phyloP scores from a whole-genome alignment of 2,797 vertebrate genomes.

The Malacoraja senta region DNA sequence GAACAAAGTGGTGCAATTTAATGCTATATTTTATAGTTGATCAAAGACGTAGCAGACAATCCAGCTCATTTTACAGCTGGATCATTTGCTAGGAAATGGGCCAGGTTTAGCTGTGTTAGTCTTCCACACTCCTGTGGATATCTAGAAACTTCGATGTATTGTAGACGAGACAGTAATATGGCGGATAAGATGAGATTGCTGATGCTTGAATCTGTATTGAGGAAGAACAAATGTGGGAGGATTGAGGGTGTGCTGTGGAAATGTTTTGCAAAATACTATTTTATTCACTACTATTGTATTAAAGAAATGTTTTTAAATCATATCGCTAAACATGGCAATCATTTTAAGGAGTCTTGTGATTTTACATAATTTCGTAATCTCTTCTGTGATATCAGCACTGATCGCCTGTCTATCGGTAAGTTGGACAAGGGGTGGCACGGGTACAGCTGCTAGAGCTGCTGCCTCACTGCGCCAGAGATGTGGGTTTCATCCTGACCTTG shows the following conservation, averaged over 20 bases:
- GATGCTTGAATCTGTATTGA: not conserved
- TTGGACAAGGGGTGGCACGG: not conserved
- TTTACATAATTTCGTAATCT: not conserved
- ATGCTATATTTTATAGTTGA: not conserved
- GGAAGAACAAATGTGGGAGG: not conserved
- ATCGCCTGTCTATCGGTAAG: not conserved
- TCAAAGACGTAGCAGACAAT: not conserved
- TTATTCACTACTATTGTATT: not conserved
- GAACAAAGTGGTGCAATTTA: not conserved
- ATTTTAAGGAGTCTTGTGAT: not conserved
- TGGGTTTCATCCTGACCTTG: no score
- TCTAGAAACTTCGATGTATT: no score
- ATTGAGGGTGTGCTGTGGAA: not conserved
- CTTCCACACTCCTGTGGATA: not conserved
- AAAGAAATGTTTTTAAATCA: not conserved
- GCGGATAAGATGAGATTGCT: not conserved
- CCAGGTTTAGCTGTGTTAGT: not conserved
- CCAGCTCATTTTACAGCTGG: not conserved
- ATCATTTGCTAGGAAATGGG: not conserved
- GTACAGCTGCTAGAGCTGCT: no score
- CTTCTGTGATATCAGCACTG: not conserved
- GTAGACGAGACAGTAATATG: no score
- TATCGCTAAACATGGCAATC: not conserved
- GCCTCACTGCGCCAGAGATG: no score
- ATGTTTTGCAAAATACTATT: not conserved